These are phyloP conservation scores for Dendroctonus ponderosae DNA, from an alignment of 1,140 invertebrate species.

Conservation along the genomic window DNA sequence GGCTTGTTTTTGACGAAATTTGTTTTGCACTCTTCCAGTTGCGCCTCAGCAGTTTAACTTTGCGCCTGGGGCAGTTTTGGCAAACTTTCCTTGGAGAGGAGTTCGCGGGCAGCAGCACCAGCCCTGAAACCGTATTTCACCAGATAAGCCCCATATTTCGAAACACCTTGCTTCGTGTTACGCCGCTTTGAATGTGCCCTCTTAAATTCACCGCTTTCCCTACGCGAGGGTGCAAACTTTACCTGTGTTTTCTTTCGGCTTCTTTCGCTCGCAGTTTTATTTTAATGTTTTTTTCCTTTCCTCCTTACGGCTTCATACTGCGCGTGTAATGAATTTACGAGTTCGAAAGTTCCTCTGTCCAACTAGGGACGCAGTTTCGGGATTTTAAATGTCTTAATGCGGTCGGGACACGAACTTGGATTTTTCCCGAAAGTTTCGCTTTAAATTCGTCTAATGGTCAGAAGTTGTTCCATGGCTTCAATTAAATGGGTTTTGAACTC, in stretches of 20 bases:
- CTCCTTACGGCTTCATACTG: too few relatives aligned
- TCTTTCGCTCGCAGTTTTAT: constrained; percentile 5
- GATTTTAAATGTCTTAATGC: too few relatives aligned
- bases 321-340: too few relatives aligned
- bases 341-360: too few relatives aligned
- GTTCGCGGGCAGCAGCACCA: constrained; percentile 1
- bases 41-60: constrained; percentile 8
- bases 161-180: constrained; percentile 23
- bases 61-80: constrained; percentile 19
- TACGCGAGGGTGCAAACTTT: constrained; percentile 9
- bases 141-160: constrained; percentile 35
- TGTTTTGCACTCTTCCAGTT: constrained; percentile 2
- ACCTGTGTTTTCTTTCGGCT: constrained; percentile 22
- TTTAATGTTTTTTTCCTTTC: constrained; percentile 5
- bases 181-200: constrained; percentile 10
- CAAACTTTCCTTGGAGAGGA: constrained; percentile 20
- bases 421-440: too few relatives aligned
- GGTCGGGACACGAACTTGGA: too few relatives aligned
- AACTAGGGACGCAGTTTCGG: too few relatives aligned
- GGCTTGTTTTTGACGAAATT: too few relatives aligned
- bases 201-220: constrained; percentile 9
- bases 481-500: too few relatives aligned
- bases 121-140: constrained; percentile 35
- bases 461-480: too few relatives aligned
- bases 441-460: too few relatives aligned